Evolutionary conservation across 2,113 vertebrate species (phyloP).

Genomic region (Sula dactylatra): DNA sequence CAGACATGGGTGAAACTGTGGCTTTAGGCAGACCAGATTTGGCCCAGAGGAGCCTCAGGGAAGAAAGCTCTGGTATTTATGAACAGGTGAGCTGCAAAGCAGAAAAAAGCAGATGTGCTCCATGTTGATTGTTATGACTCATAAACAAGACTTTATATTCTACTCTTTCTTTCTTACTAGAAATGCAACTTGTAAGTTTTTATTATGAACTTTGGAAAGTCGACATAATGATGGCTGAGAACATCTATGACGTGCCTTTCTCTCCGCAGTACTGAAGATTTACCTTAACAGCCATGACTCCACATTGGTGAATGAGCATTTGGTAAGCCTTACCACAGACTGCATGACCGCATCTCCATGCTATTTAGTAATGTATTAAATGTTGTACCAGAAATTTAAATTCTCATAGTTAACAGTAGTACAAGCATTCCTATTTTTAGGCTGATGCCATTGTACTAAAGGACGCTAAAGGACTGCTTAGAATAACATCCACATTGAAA

Average conservation of each 20-base stretch:
- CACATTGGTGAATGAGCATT: background rate
- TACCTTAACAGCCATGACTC: background rate
- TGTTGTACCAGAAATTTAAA: background rate
- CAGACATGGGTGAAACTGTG: background rate
- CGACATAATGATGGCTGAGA: background rate
- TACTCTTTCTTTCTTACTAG: background rate
- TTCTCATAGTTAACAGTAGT: background rate
- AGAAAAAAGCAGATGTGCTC: background rate
- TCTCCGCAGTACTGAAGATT: background rate
- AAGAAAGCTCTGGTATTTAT: background rate
- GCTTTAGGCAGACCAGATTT: background rate
- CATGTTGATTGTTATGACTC: background rate
- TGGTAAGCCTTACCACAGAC: background rate
- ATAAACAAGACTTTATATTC: background rate
- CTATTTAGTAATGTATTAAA: background rate
- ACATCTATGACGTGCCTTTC: background rate
- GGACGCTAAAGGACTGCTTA: background rate
- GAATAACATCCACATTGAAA: background rate
- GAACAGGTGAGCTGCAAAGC: background rate
- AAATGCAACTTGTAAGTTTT: background rate
- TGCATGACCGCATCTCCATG: rapidly evolving
- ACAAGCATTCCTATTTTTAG: background rate
- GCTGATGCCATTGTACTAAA: background rate
- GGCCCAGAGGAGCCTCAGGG: background rate
- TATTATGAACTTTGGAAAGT: background rate